A percentile compares a stretch with the other conserved stretches of the same genome.
Evolutionary conservation across 2,113 vertebrate species (phyloP).

Genomic region (Corydoras maculifer): DNA sequence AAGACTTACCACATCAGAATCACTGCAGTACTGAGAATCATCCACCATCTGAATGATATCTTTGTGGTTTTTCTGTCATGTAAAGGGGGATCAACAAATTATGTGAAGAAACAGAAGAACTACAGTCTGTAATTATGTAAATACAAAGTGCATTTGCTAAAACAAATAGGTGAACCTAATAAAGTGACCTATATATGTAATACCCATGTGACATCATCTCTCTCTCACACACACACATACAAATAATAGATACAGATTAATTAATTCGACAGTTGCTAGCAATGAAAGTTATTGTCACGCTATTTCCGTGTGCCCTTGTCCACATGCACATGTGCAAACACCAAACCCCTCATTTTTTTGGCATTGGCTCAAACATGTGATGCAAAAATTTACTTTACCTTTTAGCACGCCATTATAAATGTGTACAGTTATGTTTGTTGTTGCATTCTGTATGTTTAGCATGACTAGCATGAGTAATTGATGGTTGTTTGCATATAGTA

Average conservation of each 20-base stretch:
- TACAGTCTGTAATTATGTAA: too few species aligned
- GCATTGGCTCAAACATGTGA: neutral
- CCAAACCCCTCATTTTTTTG: neutral
- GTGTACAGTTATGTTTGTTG: slow-evolving; percentile 11
- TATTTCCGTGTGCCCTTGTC: neutral
- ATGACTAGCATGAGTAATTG: neutral
- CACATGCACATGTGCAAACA: neutral
- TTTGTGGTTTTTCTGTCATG: too few species aligned
- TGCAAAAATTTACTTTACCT: neutral
- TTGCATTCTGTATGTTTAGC: neutral
- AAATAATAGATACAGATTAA: slow-evolving; percentile 33
- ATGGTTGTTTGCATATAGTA: neutral
- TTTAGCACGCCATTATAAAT: slow-evolving; percentile 26
- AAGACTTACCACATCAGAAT: too few species aligned
- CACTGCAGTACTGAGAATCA: too few species aligned
- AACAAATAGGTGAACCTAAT: too few species aligned
- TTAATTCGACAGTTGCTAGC: slow-evolving; percentile 26
- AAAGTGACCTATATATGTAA: too few species aligned
- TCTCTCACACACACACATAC: slow-evolving; percentile 28
- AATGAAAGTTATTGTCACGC: slow-evolving; percentile 14
- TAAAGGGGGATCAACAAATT: too few species aligned
- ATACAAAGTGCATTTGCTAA: too few species aligned
- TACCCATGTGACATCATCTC: too few species aligned
- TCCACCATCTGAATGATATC: too few species aligned
- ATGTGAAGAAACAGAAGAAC: too few species aligned